Percentiles rank a stretch among this genome's conserved stretches.
Conservation (phyloP, 2,113 vertebrate genomes). For the Ctenodactylus gundi region DNA sequence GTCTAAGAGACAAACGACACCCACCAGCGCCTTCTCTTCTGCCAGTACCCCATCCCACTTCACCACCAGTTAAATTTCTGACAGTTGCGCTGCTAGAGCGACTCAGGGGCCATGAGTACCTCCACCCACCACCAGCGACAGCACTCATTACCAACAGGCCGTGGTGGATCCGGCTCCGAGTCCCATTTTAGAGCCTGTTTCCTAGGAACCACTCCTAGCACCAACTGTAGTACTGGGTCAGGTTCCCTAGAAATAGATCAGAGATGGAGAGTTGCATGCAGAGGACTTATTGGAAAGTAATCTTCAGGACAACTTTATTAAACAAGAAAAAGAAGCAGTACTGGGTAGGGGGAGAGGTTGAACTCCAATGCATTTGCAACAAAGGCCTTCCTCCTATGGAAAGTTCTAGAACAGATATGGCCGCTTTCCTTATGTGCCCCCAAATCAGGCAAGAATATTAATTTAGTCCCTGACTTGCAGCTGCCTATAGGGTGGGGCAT, state of each 20-base stretch:
- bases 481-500: background rate
- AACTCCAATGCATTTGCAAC: background rate
- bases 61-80: background rate
- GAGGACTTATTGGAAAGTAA: background rate
- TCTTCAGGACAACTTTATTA: background rate
- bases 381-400: background rate
- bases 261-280: slow-evolving; percentile 19
- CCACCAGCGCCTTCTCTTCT: background rate
- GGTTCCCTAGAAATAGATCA: slow-evolving; percentile 61
- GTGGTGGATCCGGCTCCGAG: slow-evolving; percentile 22
- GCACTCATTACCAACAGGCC: slow-evolving; percentile 43
- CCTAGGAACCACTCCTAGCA: slow-evolving; percentile 62
- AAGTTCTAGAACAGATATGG: background rate
- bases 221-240: slow-evolving; percentile 58
- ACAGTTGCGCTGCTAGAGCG: background rate
- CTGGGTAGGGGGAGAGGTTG: background rate
- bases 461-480: background rate
- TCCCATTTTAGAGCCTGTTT: slow-evolving; percentile 58
- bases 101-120: background rate
- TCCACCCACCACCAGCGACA: slow-evolving; percentile 8
- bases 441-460: background rate
- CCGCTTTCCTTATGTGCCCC: background rate
- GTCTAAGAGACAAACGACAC: background rate
- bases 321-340: background rate
- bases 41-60: background rate